Base-by-base conservation (phyloP, 2,888 invertebrate species). In the Meiosimyza decipiens region DNA sequence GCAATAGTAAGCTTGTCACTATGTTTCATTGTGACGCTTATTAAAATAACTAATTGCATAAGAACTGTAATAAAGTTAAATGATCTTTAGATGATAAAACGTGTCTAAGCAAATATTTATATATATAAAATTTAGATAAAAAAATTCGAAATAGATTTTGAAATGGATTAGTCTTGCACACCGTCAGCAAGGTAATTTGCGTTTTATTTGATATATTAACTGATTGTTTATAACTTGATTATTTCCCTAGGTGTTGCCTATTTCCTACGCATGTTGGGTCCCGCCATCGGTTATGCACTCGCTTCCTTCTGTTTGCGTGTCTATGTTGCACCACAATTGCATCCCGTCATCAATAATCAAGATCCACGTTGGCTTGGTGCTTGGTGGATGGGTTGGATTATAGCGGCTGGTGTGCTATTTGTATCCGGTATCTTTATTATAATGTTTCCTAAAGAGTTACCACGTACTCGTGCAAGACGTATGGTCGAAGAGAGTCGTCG, bases 321-420 rank as follows among this genome's bases (percentile, higher is more conserved):
- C 59, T 92, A 92, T 81, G 91, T 92, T 52, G 91, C 91, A 7
- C 92, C 92, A 3, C 88, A 89, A 11, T 82, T 92, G 73, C 91
- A 90, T 55, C 92, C 92, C 5, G 90, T 90, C 2, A 91, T 94
- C 73, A 89, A 89, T 18, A 90, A 89, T 73, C 88, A 89, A 71
- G 93, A 94, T 87, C 93, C 93, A 0, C 89, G 93, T 77, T 94
- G 94, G 94, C 86, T 94, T 59, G 94, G 94, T 1, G 94, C 94
- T n/a, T 94, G 94, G 94, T 94, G 94, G 94, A 82, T 93, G 62
- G 93, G 93, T 1, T 93, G 92, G 91, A 87, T 92, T 33, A 88
- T 93, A 16, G 84, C 92, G 55, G 91, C 90, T 15, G 83, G 89
- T 0, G 83, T 91, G 3, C 86, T 92, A 18, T 88, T 91, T 57